Evolutionary conservation across 1,140 invertebrate genomes (phyloP).

Genomic region (Araneus ventricosus): DNA sequence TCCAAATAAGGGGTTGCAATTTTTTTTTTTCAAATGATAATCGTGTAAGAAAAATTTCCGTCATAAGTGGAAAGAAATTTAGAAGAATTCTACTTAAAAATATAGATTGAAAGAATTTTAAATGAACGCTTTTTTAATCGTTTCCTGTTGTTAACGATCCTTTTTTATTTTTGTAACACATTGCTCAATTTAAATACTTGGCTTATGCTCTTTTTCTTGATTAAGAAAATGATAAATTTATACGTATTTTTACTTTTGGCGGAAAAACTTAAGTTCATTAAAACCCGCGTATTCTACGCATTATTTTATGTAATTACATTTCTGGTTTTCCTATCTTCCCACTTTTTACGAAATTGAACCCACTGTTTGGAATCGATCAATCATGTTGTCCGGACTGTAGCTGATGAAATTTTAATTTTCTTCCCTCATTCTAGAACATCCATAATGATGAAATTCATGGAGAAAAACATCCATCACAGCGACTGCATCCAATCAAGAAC

Average conservation of each 20-base stretch:
- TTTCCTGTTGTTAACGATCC: too few species aligned
- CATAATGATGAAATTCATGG: background rate
- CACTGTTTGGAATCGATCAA: background rate
- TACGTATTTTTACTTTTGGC: too few species aligned
- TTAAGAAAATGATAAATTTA: background rate
- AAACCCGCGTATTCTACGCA: background rate
- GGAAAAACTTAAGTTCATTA: too few species aligned
- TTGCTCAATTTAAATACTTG: too few species aligned
- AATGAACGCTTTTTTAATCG: too few species aligned
- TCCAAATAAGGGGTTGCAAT: too few species aligned
- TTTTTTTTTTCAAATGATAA: too few species aligned
- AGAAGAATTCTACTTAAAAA: too few species aligned
- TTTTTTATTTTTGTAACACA: too few species aligned
- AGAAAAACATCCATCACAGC: background rate
- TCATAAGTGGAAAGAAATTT: too few species aligned
- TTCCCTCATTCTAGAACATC: background rate
- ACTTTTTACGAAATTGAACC: background rate
- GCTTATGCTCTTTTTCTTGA: background rate
- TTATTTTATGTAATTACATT: slow-evolving; percentile 18
- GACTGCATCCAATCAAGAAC: background rate
- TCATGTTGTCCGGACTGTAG: background rate
- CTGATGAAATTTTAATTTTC: background rate
- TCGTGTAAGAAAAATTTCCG: too few species aligned
- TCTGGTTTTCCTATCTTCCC: background rate
- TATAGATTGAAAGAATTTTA: too few species aligned